phyloP scores from a whole-genome alignment of 2,113 vertebrate species.

The Bagarius yarrelli region DNA sequence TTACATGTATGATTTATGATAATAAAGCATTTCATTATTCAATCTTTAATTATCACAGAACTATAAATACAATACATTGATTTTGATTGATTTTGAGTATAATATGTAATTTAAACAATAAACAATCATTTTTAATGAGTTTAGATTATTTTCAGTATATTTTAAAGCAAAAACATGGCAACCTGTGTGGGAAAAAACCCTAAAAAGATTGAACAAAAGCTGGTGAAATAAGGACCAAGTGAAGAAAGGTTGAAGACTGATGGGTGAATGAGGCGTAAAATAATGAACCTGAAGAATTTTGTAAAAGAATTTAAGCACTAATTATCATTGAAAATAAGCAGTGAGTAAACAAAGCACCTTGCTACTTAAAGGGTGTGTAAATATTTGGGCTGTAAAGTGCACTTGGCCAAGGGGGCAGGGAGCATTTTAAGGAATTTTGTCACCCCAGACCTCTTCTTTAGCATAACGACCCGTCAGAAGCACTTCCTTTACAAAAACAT shows the following conservation, averaged over 20 bases:
- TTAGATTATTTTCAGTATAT: neutral
- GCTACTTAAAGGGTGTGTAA: slow-evolving; percentile 61
- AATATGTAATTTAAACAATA: neutral
- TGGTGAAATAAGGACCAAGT: neutral
- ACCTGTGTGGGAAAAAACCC: neutral
- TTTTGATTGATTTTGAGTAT: too few relatives aligned
- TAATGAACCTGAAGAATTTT: slow-evolving; percentile 44
- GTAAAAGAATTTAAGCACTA: slow-evolving; percentile 55
- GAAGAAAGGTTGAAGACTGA: neutral
- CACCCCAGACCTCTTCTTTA: slow-evolving; percentile 35
- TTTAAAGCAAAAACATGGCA: neutral
- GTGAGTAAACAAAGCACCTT: slow-evolving; percentile 55
- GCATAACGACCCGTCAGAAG: slow-evolving; percentile 15
- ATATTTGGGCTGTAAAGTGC: slow-evolving; percentile 61
- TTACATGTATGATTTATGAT: too few relatives aligned
- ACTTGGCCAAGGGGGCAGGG: slow-evolving; percentile 30
- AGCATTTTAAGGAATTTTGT: slow-evolving; percentile 56
- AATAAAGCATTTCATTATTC: neutral
- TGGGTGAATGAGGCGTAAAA: neutral
- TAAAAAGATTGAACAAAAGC: neutral
- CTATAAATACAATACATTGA: neutral
- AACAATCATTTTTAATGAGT: neutral
- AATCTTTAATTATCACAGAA: neutral
- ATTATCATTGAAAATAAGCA: slow-evolving; percentile 63
- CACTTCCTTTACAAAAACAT: slow-evolving; percentile 60